Base-by-base conservation (phyloP, 2,888 invertebrate species). In the Scaptomyza flava region DNA sequence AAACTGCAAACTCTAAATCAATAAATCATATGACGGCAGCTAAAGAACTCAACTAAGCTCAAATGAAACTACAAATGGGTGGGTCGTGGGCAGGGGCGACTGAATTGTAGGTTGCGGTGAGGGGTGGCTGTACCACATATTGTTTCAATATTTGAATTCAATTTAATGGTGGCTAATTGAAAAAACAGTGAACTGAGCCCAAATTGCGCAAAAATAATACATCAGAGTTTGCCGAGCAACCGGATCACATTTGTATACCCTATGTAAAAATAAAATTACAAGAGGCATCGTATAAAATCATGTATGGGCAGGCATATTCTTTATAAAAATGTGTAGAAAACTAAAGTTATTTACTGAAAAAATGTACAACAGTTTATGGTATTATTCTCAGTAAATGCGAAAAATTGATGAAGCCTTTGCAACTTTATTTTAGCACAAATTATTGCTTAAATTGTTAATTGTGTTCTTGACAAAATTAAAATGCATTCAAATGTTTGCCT, bases 141-240 rank as follows among this genome's bases (percentile, higher is more conserved):
- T 83, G 84, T 86, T 81, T 74, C 84, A 89, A 88, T 87, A 89
- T 88, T 88, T 89, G 89, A 87, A 82, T 82, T 89, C 87, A 86
- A 88, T 89, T 89, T 88, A 86, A 88, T 85, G 79, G 75, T 76
- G 54, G 82, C 84, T 88, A 88, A 88, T 87, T 89, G 87, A 82
- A 88, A 89, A 85, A 83, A 75, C 62, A 78, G 56, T 59, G 65
- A 60, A 31, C 73, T 43, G 68, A 53, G 62, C 67, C 72, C 66
- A 81, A 78, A 70, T 75, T 78, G 72, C 51, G 77, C 69, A 85
- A 71, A 78, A 69, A 70, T 77, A 79, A 79, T 75, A 77, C 74
- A 73, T 65, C 77, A 66, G 38, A 61, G 77, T 73, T 77, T 70
- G 66, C 50, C 41, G 46, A 60, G 34, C 61, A 61, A 59, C 42